Percentiles rank a stretch among this genome's conserved stretches.
These are phyloP conservation scores for Euphydryas editha DNA, from an alignment of 2,888 invertebrate species.

Conservation along the genomic window DNA sequence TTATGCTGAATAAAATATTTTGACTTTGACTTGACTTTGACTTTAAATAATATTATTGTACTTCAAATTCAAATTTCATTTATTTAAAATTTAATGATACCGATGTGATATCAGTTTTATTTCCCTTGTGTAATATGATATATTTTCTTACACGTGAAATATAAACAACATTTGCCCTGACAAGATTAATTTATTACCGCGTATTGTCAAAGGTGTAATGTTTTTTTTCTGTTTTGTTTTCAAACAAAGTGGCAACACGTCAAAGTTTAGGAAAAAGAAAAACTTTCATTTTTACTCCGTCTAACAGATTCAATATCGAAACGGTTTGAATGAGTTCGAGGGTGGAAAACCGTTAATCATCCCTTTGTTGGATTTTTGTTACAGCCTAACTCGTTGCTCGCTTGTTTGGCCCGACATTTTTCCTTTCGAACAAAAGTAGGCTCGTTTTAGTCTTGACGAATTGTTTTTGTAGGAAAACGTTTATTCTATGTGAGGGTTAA, in stretches of 20 bases:
- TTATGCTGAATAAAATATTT: too few relatives aligned
- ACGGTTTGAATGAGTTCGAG: conserved; percentile 80
- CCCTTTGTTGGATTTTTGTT: conserved; percentile 83
- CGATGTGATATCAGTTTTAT: too few relatives aligned
- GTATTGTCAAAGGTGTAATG: conserved; percentile 15
- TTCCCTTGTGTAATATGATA: too few relatives aligned
- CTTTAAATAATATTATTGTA: too few relatives aligned
- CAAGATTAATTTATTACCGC: neutral
- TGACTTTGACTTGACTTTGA: too few relatives aligned
- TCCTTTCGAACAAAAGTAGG: conserved; percentile 78
- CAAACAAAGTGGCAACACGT: conserved; percentile 52
- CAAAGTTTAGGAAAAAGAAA: conserved; percentile 66
- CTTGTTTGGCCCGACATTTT: conserved; percentile 81
- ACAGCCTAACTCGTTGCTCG: conserved; percentile 82
- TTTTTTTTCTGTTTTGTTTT: conserved; percentile 35
- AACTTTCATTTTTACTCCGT: conserved; percentile 82
- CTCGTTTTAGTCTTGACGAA: conserved; percentile 75
- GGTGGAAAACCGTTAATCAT: conserved; percentile 83
- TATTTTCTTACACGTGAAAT: neutral
- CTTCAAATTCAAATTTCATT: too few relatives aligned
- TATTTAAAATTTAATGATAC: too few relatives aligned
- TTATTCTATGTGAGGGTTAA: conserved; percentile 37
- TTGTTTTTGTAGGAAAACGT: conserved; percentile 67
- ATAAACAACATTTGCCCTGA: neutral
- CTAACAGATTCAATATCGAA: conserved; percentile 83